Percentiles rank a stretch among this genome's conserved stretches.
Conservation (phyloP, 2,797 vertebrate species). For the Morus bassanus region DNA sequence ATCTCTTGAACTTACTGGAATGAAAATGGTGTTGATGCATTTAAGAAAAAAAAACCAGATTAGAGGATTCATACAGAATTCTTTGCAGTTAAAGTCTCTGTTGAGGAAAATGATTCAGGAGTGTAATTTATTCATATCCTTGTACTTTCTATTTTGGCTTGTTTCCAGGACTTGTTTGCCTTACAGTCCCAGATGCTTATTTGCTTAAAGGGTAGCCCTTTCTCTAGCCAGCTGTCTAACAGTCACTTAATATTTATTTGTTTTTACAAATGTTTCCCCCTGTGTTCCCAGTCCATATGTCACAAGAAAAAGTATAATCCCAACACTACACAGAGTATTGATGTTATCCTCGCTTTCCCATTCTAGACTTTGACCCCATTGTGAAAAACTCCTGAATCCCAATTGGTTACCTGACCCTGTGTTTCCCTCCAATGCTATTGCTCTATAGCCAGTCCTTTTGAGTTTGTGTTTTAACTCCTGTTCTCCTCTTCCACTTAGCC, state of each 20-base stretch:
- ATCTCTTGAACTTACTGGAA: not conserved
- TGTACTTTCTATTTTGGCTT: not conserved
- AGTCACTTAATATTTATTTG: slow-evolving; percentile 47
- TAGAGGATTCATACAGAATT: not conserved
- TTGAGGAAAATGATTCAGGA: not conserved
- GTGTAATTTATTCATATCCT: slow-evolving; percentile 16
- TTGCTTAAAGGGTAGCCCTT: slow-evolving; percentile 44
- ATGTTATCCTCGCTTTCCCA: not conserved
- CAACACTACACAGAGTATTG: not conserved
- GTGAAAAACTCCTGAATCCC: not conserved
- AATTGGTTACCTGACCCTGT: not conserved
- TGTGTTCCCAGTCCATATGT: slow-evolving; percentile 11
- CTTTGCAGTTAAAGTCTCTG: not conserved
- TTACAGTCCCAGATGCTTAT: slow-evolving; percentile 16
- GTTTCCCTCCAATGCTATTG: not conserved
- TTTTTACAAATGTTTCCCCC: slow-evolving; percentile 17
- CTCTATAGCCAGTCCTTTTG: not conserved
- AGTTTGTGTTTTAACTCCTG: not conserved
- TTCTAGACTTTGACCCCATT: not conserved
- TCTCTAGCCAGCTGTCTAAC: slow-evolving; percentile 16
- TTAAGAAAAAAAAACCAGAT: not conserved
- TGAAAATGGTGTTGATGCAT: not conserved
- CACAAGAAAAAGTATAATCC: not conserved
- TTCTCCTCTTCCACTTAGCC: not conserved
- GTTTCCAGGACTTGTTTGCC: slow-evolving; percentile 22